These are phyloP conservation scores for Yponomeuta cagnagella DNA, from an alignment of 2,888 invertebrate genomes.

Conservation along the genomic window DNA sequence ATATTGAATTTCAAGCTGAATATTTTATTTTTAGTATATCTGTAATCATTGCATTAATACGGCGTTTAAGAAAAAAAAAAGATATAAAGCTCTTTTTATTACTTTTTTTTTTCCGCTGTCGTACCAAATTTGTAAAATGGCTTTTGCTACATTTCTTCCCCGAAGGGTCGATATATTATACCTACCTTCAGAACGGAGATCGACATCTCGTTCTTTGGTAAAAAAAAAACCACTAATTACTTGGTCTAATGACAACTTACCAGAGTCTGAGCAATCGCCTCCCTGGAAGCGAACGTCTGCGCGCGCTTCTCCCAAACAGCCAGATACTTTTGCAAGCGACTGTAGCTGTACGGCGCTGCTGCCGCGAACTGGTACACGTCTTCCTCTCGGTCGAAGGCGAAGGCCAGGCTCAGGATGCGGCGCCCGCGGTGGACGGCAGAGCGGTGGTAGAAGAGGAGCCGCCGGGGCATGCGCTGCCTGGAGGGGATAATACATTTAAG, in stretches of 20 bases:
- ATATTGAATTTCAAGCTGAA: no score
- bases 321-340: slow-evolving; percentile 89
- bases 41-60: no score
- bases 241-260: slow-evolving; percentile 48
- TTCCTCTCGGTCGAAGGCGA: slow-evolving; percentile 95
- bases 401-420: slow-evolving; percentile 94
- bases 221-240: no score
- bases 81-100: no score
- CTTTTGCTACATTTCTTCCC: no score
- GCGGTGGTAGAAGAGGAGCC: slow-evolving; percentile 93
- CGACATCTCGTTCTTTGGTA: no score
- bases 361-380: slow-evolving; percentile 97
- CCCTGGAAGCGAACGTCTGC: slow-evolving; percentile 79
- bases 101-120: no score
- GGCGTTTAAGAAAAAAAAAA: no score
- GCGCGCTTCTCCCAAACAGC: slow-evolving; percentile 80
- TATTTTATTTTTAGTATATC: no score
- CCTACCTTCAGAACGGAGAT: no score
- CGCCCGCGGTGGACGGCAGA: slow-evolving; percentile 92
- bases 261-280: slow-evolving; percentile 80
- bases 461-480: slow-evolving; percentile 86
- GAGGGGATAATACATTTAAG: slow-evolving; percentile 5
- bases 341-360: slow-evolving; percentile 97
- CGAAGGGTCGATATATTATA: no score
- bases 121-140: no score